Evolutionary conservation across 2,888 invertebrate genomes (phyloP).

Genomic region (Labia minor): DNA sequence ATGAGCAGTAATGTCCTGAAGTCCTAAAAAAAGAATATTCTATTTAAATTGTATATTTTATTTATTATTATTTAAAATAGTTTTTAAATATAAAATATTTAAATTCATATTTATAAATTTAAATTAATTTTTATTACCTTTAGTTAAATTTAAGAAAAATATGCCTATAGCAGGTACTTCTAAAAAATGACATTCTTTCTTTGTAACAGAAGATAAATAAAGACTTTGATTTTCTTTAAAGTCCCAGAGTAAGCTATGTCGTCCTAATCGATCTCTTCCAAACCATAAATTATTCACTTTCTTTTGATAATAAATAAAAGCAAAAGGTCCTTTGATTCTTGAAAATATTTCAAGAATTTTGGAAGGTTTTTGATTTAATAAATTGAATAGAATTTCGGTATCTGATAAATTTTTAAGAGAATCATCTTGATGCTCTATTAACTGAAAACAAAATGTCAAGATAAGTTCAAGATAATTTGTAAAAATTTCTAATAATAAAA

Average conservation of each 20-base stretch:
- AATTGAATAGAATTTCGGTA: background rate
- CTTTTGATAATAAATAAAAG: constrained; percentile 65
- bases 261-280: constrained; percentile 72
- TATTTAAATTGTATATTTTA: background rate
- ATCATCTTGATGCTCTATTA: background rate
- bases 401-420: background rate
- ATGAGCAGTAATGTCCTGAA: background rate
- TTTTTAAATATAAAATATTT: too few relatives aligned
- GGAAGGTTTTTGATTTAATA: constrained; percentile 1
- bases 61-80: background rate
- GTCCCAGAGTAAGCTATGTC: constrained; percentile 63
- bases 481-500: background rate
- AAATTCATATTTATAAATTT: too few relatives aligned
- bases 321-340: constrained; percentile 68
- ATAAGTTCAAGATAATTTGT: background rate
- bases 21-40: background rate
- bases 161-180: constrained; percentile 31
- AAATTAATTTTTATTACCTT: too few relatives aligned
- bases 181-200: constrained; percentile 23
- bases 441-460: background rate
- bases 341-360: constrained; percentile 36
- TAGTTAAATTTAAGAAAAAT: constrained; percentile 27
- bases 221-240: constrained; percentile 20
- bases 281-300: constrained; percentile 54
- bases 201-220: constrained; percentile 32